Base-by-base conservation (phyloP, 2,888 invertebrate genomes). In the Spodoptera exigua region DNA sequence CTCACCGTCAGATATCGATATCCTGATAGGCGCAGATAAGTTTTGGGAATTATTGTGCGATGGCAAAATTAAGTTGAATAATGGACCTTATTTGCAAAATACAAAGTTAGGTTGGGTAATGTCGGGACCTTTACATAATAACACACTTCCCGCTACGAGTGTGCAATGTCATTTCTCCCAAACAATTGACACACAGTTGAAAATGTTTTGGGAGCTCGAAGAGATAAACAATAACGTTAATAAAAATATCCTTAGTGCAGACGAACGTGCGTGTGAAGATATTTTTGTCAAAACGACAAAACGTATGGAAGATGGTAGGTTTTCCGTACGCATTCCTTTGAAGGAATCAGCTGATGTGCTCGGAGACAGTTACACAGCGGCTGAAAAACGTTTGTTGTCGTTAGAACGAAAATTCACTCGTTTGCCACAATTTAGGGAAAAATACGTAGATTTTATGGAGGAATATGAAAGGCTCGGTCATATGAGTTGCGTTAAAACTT, bases 401-500 rank as follows among this genome's bases (percentile, higher is more conserved):
- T 36, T 44, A 5, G 44, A 53, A 53, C 44, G 11, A 17, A 53
- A 32, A 17, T 37, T 37, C 36, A 37, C 36, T 53, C 44, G 37
- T 37, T 53, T 3, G 16, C 36, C 44, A 16, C 12, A 45, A 3
- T 53, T 44, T 37, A 53, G 45, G 45, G 37, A 53, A 45, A n/a
- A 37, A n/a, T 53, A 45, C 37, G n/a, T 14, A 44, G 36, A 45
- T 5, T 45, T 53, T 11, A 27, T 53, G 14, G 14, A 11, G 5
- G 53, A 53, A 27, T 54, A 45, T 17, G 45, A 54, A 3, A 13
- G 44, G 32, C 34, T 45, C 2, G 45, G 45, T 12, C 45, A 45
- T 17, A 45, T 54, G 45, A 13, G 27, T 13, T 27, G 10, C 3
- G 45, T 54, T 35, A 12, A 11, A 51, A 51, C 12, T 32, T 48